Evolutionary conservation across 1,140 invertebrate species (phyloP).

Genomic region (Temnothorax curvispinosus): DNA sequence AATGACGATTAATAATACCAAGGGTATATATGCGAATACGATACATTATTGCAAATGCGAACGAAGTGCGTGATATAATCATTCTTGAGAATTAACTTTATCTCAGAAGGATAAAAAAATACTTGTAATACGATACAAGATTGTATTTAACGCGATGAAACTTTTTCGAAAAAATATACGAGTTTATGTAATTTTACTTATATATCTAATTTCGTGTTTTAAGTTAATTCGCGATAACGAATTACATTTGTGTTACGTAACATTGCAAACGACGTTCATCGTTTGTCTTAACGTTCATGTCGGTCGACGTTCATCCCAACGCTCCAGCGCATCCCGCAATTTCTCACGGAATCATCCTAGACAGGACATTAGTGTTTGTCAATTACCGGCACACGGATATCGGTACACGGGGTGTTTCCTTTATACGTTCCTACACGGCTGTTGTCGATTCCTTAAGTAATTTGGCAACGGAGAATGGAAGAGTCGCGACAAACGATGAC

Average conservation of each 20-base stretch:
- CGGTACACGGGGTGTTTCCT: background rate
- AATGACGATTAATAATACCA: constrained; percentile 7
- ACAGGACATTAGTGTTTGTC: constrained; percentile 71
- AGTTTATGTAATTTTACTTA: background rate
- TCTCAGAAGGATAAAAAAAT: background rate
- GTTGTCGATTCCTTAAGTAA: background rate
- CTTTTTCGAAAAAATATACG: background rate
- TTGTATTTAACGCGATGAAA: background rate
- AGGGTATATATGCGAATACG: background rate
- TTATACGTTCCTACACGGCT: background rate
- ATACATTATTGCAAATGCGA: background rate
- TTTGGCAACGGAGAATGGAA: background rate
- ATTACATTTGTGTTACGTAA: constrained; percentile 22
- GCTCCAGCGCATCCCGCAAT: constrained; percentile 20
- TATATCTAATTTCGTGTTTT: background rate
- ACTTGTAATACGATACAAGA: background rate
- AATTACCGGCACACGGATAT: constrained; percentile 56
- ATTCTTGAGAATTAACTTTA: background rate
- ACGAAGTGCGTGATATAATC: background rate
- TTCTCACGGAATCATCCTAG: constrained; percentile 49
- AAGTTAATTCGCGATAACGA: constrained; percentile 4
- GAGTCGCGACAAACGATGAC: background rate
- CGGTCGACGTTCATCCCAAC: background rate
- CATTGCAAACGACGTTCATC: constrained; percentile 2
- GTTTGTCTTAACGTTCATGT: constrained; percentile 42